Conservation (phyloP, 2,888 invertebrate species). For the Bembecia ichneumoniformis region DNA sequence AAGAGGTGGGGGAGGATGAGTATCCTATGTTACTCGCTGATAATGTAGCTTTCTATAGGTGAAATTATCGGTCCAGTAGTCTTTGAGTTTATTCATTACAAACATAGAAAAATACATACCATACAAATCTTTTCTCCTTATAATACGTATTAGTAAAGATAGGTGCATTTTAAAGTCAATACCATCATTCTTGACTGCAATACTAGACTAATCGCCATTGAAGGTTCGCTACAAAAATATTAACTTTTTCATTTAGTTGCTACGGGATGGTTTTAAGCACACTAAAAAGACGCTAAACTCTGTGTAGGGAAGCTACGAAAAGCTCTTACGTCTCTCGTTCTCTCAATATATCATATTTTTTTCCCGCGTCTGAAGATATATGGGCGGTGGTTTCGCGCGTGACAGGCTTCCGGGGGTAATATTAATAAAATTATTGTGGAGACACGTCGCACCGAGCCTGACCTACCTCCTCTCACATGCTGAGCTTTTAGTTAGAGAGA, state of each 20-base stretch:
- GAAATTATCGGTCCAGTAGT: no score
- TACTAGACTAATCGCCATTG: no score
- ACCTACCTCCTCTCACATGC: slow-evolving; percentile 32
- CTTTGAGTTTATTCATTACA: no score
- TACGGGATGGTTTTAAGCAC: slow-evolving; percentile 33
- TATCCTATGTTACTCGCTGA: no score
- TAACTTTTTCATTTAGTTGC: slow-evolving; percentile 19
- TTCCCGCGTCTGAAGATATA: slow-evolving; percentile 59
- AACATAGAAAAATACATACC: no score
- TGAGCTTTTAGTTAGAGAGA: slow-evolving; percentile 10
- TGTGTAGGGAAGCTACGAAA: slow-evolving; percentile 45
- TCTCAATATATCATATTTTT: slow-evolving; percentile 71
- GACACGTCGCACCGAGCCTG: slow-evolving; percentile 50
- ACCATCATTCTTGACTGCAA: no score
- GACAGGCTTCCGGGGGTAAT: slow-evolving; percentile 66
- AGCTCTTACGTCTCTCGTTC: slow-evolving; percentile 61
- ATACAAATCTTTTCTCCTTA: no score
- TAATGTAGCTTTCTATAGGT: no score
- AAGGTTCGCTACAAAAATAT: not conserved
- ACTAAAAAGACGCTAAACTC: slow-evolving; percentile 58
- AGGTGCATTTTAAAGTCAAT: no score
- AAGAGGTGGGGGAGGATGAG: no score
- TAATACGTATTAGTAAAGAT: no score
- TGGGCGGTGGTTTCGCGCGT: slow-evolving; percentile 62
- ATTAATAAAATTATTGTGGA: slow-evolving; percentile 71